Conservation (phyloP, 1,140 invertebrate genomes). For the Drosophila saltans region DNA sequence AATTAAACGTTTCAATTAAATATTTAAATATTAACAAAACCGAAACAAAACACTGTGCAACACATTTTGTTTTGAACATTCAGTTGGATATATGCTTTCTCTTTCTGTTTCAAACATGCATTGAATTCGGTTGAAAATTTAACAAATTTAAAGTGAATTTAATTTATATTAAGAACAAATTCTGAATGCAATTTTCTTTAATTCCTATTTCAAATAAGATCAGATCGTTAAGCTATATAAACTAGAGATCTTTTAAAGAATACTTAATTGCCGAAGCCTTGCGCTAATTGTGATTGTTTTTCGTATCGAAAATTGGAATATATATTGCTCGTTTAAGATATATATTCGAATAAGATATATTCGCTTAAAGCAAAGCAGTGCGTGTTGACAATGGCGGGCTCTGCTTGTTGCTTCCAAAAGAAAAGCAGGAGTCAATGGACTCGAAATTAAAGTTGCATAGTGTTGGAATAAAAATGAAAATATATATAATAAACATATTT, state of each 20-base stretch:
- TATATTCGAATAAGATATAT: background rate
- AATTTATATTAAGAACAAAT: too few relatives aligned
- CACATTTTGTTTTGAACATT: background rate
- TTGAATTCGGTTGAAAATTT: background rate
- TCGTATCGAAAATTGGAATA: too few relatives aligned
- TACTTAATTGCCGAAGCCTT: too few relatives aligned
- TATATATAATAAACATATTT: slow-evolving; percentile 48
- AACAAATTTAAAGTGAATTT: background rate
- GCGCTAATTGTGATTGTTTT: too few relatives aligned
- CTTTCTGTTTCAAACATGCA: background rate
- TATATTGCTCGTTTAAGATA: too few relatives aligned
- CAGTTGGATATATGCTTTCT: too few relatives aligned
- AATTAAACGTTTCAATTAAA: background rate
- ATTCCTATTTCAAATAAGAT: too few relatives aligned
- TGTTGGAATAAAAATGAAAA: slow-evolving; percentile 6
- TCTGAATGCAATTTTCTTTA: too few relatives aligned
- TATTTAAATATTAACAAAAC: too few relatives aligned
- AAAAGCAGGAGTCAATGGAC: background rate
- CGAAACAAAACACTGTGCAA: background rate
- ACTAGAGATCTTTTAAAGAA: too few relatives aligned
- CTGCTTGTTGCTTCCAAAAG: background rate
- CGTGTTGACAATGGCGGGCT: too few relatives aligned
- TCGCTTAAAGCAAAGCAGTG: background rate
- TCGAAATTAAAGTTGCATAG: background rate
- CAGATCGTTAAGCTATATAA: too few relatives aligned